Conservation (phyloP, 2,113 vertebrate species). For the Microtus ochrogaster region DNA sequence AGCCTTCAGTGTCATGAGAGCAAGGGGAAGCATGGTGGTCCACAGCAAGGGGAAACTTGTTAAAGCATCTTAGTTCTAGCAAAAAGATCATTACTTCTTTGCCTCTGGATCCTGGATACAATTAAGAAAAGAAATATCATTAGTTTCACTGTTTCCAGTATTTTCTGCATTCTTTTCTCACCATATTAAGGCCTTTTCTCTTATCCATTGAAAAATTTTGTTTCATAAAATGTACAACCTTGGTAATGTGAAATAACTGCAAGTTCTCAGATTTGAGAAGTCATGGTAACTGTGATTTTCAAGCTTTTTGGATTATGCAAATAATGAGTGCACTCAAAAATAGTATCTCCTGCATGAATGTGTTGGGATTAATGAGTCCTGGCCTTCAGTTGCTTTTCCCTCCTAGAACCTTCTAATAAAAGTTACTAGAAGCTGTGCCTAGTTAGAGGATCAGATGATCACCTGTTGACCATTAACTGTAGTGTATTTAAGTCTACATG, state of each 20-base stretch:
- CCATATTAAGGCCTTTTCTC: neutral
- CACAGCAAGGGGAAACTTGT: neutral
- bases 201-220: neutral
- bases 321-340: neutral
- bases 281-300: neutral
- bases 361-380: no score
- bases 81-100: neutral
- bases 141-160: neutral
- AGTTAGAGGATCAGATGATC: no score
- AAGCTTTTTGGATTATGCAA: neutral
- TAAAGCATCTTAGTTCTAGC: neutral
- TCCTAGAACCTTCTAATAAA: no score
- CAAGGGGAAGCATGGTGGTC: neutral
- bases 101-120: neutral
- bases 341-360: neutral
- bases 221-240: conserved; percentile 2
- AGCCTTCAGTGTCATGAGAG: neutral
- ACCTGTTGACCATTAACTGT: no score
- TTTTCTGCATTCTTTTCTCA: neutral
- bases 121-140: neutral
- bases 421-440: no score
- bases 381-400: no score
- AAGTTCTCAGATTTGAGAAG: neutral
- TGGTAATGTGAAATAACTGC: neutral
- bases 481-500: no score